Evolutionary conservation across 2,113 vertebrate species (phyloP), one percentile per base, ranked within the genome.

Genomic region (Mungos mungo): DNA sequence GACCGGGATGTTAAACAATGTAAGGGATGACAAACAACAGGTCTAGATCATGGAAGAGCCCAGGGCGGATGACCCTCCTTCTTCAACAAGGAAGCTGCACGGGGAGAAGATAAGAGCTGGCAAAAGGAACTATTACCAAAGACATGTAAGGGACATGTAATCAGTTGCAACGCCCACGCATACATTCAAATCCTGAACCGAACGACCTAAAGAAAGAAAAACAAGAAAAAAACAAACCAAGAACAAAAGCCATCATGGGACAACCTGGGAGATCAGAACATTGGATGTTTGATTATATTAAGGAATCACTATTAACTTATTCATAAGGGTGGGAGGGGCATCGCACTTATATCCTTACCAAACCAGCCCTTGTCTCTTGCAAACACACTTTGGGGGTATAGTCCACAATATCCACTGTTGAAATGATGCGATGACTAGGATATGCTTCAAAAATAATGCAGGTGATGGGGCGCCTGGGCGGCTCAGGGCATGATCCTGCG

Each of bases 401-500:
- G 77, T 96, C 41, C 93, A 33, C 35, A 84, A 84, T 77, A 93
- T 12, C 84, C n/a, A 88, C 85, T 7, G 7, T 0, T 29, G 11
- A 94, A 88, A 91, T 83, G 11, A 76, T 29, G 68, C 12, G 54
- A 87, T 54, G 5, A 41, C 25, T 91, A n/a, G 52, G 9, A 54
- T 90, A 35, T 92, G 52, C 76, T 96, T 90, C 45, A 89, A 92
- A 88, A 93, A 60, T 7, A 95, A 83, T 18, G 27, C 50, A 11
- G 0, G 81, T 9, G 19, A 29, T 27, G 7, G 57, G 57, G 21
- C 21, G 21, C 21, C 57, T 60, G 21, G 57, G 52, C 18, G 52
- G 52, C 52, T 54, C 15, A 18, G 52, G 52, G 5, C 52, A 54
- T 18, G 52, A 54, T 54, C 52, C 5, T 1, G 3, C 4, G 52